A percentile compares a stretch with the other conserved stretches of the same genome.
Evolutionary conservation across 2,113 vertebrate species (phyloP).

Genomic region (Eptatretus burgeri): DNA sequence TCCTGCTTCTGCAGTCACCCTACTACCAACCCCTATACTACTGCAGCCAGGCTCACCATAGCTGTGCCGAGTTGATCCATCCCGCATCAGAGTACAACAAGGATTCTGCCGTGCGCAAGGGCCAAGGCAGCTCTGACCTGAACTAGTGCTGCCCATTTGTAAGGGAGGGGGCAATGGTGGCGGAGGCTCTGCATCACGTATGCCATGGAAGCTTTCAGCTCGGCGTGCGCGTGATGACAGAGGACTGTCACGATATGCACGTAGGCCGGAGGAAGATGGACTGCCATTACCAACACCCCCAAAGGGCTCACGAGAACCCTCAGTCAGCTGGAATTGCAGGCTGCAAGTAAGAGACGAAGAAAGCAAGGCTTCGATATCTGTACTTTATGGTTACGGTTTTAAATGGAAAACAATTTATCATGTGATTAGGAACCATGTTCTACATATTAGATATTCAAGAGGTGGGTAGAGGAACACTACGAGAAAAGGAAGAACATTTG

Average conservation of each 20-base stretch:
- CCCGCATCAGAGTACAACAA: too few relatives aligned
- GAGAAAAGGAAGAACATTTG: not conserved
- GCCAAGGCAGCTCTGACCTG: too few relatives aligned
- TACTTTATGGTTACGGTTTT: not conserved
- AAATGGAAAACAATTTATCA: not conserved
- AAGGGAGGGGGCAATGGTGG: too few relatives aligned
- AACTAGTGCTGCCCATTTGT: too few relatives aligned
- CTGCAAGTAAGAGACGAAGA: conserved; percentile 17
- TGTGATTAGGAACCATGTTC: not conserved
- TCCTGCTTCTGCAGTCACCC: too few relatives aligned
- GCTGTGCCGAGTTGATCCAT: too few relatives aligned
- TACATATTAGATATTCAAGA: too few relatives aligned
- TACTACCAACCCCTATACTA: too few relatives aligned
- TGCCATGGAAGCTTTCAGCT: conserved; percentile 75
- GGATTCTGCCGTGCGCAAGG: too few relatives aligned
- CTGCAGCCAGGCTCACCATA: too few relatives aligned
- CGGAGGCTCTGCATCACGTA: conserved; percentile 20
- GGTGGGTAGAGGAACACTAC: too few relatives aligned
- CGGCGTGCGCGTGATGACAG: conserved; percentile 54
- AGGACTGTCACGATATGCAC: conserved; percentile 77
- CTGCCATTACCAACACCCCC: not conserved
- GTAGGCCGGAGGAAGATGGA: conserved; percentile 26
- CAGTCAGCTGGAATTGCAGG: conserved; percentile 46
- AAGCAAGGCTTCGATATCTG: not conserved
- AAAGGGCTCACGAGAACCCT: conserved; percentile 29